These are phyloP conservation scores for Telenomus remus DNA, from an alignment of 1,140 invertebrate genomes.

Conservation along the genomic window DNA sequence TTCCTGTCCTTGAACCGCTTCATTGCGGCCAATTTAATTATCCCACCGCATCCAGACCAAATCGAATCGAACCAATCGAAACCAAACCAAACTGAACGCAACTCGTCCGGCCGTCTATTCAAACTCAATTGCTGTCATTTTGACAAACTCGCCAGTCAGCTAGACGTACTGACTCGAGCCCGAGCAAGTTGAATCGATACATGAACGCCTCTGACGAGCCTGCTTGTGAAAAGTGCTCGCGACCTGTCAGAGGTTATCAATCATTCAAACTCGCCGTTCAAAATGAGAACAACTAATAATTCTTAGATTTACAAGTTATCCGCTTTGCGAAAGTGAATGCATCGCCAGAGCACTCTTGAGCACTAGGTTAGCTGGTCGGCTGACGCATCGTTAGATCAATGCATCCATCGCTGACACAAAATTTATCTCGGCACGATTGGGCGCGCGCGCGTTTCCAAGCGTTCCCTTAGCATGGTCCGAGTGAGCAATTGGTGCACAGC, in stretches of 20 bases:
- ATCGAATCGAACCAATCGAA: conserved; percentile 28
- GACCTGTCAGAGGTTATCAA: no score
- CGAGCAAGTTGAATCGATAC: no score
- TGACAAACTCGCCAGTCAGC: no score
- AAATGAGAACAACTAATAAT: no score
- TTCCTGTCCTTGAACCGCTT: conserved; percentile 68
- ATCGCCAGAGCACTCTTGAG: no score
- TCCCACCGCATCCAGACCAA: conserved; percentile 15
- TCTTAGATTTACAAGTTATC: no score
- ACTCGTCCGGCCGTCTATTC: neutral
- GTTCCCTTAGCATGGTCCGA: conserved; percentile 25
- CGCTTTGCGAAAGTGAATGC: no score
- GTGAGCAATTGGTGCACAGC: conserved; percentile 33
- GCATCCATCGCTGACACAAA: conserved; percentile 2
- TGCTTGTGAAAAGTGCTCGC: neutral
- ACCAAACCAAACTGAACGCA: neutral
- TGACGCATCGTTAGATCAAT: conserved; percentile 3
- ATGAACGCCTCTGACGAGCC: no score
- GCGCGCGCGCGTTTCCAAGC: conserved; percentile 23
- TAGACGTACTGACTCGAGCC: no score
- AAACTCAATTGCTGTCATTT: no score
- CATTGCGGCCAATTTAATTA: conserved; percentile 62
- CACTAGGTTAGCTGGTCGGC: no score
- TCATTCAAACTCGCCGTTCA: no score
- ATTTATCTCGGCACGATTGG: conserved; percentile 31